phyloP scores from a whole-genome alignment of 2,888 invertebrate genomes.

The Nymphalis polychloros region DNA sequence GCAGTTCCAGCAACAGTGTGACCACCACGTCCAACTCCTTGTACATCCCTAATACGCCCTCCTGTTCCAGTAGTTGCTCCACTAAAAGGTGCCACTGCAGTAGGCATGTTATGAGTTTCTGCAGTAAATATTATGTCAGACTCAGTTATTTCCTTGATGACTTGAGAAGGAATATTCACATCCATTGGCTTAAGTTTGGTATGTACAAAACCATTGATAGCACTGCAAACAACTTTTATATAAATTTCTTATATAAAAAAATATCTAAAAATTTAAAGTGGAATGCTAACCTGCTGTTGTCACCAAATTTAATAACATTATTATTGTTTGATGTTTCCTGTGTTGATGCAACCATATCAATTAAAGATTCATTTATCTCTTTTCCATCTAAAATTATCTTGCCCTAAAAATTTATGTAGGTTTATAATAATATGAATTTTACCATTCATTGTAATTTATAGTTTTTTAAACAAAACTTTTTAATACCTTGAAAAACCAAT shows the following conservation, averaged over 20 bases:
- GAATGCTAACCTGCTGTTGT: conserved; percentile 91
- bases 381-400: conserved; percentile 91
- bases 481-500: conserved; percentile 97
- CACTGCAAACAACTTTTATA: conserved; percentile 79
- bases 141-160: conserved; percentile 82
- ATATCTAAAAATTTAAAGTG: not conserved
- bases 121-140: conserved; percentile 98
- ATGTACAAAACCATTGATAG: conserved; percentile 91
- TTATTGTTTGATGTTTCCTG: conserved; percentile 92
- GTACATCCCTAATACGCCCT: conserved; percentile 96
- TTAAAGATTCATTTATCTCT: conserved; percentile 89
- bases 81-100: conserved; percentile 98
- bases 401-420: conserved; percentile 79
- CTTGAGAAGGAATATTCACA: conserved; percentile 80
- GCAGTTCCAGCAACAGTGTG: conserved; percentile 97
- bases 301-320: conserved; percentile 98
- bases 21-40: conserved; percentile 96
- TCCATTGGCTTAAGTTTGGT: conserved; percentile 85
- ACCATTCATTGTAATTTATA: not conserved
- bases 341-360: conserved; percentile 96
- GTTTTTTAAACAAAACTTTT: not conserved
- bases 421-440: not conserved
- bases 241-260: not conserved
- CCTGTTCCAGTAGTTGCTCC: conserved; percentile 99
- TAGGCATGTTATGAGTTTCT: conserved; percentile 99